Conservation (phyloP, 1,140 invertebrate species). For the Gryllus bimaculatus region DNA sequence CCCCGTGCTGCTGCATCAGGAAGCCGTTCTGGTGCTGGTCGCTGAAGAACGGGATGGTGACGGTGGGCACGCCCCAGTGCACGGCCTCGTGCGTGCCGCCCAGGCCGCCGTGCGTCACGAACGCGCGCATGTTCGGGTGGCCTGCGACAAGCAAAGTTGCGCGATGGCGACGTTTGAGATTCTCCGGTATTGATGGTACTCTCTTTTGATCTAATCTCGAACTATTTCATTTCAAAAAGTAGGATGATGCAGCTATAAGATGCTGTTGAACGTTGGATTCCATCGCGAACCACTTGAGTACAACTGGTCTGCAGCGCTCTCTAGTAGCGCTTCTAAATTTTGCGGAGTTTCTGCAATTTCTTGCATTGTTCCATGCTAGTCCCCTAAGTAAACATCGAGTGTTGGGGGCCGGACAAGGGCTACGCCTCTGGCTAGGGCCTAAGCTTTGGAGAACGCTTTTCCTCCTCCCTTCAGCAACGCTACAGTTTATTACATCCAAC, state of each 20-base stretch:
- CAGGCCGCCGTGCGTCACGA: conserved; percentile 40
- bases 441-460: no score
- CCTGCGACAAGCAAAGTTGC: conserved; percentile 23
- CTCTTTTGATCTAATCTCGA: not conserved
- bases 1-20: conserved; percentile 25
- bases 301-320: no score
- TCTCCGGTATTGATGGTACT: not conserved
- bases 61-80: conserved; percentile 34
- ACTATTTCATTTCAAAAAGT: not conserved
- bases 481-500: no score
- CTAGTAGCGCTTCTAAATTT: no score
- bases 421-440: no score
- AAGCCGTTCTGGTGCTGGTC: conserved; percentile 21
- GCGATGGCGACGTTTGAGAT: no score
- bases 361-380: no score
- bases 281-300: not conserved
- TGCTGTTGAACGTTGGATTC: not conserved
- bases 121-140: conserved; percentile 32
- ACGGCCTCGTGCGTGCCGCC: conserved; percentile 37
- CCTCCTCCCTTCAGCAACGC: no score
- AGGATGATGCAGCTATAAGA: not conserved
- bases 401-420: no score
- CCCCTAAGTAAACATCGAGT: no score
- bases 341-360: no score
- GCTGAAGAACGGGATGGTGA: conserved; percentile 32